phyloP scores from a whole-genome alignment of 2,888 invertebrate species.

The Pachycephus smyrnensis region DNA sequence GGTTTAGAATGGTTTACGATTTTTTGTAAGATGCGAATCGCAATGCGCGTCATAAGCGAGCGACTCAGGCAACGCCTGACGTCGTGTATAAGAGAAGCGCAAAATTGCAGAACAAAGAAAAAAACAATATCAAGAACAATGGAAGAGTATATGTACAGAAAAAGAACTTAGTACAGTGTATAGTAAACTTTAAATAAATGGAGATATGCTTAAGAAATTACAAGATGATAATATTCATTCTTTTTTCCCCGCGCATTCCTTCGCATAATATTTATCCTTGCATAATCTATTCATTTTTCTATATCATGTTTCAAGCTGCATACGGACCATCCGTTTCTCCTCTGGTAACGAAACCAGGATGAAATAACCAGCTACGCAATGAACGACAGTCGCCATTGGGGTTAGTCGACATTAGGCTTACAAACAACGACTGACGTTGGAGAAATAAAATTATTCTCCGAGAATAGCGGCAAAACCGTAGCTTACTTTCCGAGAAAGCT shows the following conservation, averaged over 20 bases:
- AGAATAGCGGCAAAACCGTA: slow-evolving; percentile 47
- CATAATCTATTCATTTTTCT: no score
- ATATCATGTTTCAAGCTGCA: neutral
- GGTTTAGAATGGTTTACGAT: slow-evolving; percentile 61
- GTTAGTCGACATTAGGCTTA: neutral
- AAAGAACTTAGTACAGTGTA: slow-evolving; percentile 50
- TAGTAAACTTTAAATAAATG: slow-evolving; percentile 62
- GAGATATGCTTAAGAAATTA: slow-evolving; percentile 41
- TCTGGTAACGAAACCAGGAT: neutral
- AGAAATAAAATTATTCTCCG: slow-evolving; percentile 53
- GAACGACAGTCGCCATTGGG: neutral
- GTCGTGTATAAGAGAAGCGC: neutral
- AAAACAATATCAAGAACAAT: neutral
- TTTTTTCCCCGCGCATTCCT: neutral
- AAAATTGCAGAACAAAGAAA: slow-evolving; percentile 1
- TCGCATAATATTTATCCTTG: no score
- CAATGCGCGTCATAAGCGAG: slow-evolving; percentile 18
- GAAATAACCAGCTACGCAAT: neutral
- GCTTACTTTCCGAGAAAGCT: slow-evolving; percentile 55
- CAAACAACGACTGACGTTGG: slow-evolving; percentile 29
- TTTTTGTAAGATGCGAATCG: slow-evolving; percentile 52
- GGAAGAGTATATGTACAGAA: slow-evolving; percentile 29
- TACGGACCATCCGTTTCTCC: neutral
- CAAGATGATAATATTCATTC: neutral
- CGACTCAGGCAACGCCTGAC: neutral